Evolutionary conservation across 2,113 vertebrate genomes (phyloP).

Genomic region (Dissostichus mawsoni): DNA sequence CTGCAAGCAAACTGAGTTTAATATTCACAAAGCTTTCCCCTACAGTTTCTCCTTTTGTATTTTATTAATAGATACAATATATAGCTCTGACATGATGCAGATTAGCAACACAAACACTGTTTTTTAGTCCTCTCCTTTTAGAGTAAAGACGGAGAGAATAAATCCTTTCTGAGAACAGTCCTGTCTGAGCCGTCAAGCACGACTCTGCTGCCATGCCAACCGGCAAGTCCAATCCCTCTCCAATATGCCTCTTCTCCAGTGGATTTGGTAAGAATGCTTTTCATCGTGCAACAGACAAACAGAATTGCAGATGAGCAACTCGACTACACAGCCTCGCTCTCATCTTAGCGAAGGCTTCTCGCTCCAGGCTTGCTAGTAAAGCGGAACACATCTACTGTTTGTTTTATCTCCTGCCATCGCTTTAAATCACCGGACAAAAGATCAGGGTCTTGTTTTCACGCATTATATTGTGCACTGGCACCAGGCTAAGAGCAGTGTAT

Average conservation of each 20-base stretch:
- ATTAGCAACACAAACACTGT: conserved; percentile 49
- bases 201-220: conserved; percentile 77
- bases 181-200: conserved; percentile 63
- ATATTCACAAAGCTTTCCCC: conserved; percentile 46
- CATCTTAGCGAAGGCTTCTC: conserved; percentile 47
- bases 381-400: conserved; percentile 28
- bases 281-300: conserved; percentile 73
- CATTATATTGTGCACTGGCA: conserved; percentile 34
- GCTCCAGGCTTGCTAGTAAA: conserved; percentile 50
- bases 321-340: conserved; percentile 40
- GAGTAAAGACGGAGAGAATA: conserved; percentile 34
- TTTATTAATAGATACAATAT: conserved; percentile 56
- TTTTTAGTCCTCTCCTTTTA: conserved; percentile 23
- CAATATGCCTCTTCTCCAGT: conserved; percentile 68
- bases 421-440: conserved; percentile 42
- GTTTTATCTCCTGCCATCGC: conserved; percentile 37
- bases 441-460: conserved; percentile 37
- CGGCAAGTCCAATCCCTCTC: conserved; percentile 60
- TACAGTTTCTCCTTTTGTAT: conserved; percentile 9
- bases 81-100: conserved; percentile 21
- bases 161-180: conserved; percentile 50
- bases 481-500: not conserved
- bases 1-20: conserved; percentile 8
- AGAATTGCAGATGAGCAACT: conserved; percentile 77
- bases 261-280: conserved; percentile 76